A percentile compares a stretch with the other conserved stretches of the same genome.
Evolutionary conservation across 2,797 vertebrate genomes (phyloP).

Genomic region (Poeciliopsis presidionis): DNA sequence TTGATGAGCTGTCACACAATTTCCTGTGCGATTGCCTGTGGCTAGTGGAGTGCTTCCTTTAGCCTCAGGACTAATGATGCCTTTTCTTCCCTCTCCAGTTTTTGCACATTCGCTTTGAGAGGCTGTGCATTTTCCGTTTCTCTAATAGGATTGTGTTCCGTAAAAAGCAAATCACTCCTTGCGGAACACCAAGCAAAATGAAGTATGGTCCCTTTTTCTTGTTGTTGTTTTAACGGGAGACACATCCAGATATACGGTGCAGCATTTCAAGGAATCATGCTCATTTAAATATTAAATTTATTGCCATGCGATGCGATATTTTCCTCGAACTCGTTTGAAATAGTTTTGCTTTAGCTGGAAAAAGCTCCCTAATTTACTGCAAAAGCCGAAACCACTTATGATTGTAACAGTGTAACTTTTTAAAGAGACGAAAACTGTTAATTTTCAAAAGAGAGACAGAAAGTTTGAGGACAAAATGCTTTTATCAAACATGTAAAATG

Average conservation of each 20-base stretch:
- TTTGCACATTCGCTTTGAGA: conserved; percentile 42
- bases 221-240: not conserved
- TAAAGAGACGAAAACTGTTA: not conserved
- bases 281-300: not conserved
- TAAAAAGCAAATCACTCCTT: not conserved
- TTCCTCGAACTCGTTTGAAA: not conserved
- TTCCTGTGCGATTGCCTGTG: conserved; percentile 14
- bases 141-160: conserved; percentile 3
- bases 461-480: not conserved
- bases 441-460: not conserved
- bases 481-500: not conserved
- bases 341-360: not conserved
- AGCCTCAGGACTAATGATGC: conserved; percentile 47
- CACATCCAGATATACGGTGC: not conserved
- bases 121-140: conserved; percentile 36
- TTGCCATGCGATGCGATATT: not conserved
- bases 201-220: not conserved
- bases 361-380: not conserved
- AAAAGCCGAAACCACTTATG: not conserved
- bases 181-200: not conserved
- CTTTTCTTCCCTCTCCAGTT: conserved; percentile 39
- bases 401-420: not conserved
- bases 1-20: conserved; percentile 28
- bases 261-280: not conserved
- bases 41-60: conserved; percentile 24